These are phyloP conservation scores for Sigmodon hispidus DNA, from an alignment of 2,113 vertebrate genomes.

Conservation along the genomic window DNA sequence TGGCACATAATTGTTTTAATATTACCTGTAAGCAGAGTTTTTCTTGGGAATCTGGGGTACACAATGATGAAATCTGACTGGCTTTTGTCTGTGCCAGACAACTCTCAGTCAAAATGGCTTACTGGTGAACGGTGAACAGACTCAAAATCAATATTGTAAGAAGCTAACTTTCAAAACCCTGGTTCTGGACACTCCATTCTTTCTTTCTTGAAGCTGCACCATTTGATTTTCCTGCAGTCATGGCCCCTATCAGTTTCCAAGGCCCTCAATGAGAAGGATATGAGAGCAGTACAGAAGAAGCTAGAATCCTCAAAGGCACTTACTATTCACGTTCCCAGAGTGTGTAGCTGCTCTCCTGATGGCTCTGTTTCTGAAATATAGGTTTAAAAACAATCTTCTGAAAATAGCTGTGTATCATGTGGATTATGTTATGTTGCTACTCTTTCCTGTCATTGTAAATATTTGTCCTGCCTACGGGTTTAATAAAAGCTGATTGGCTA, in stretches of 20 bases:
- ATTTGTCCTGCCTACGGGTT: too few species aligned
- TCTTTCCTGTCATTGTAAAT: too few species aligned
- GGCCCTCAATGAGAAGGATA: background rate
- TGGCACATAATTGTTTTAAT: constrained; percentile 48
- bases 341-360: background rate
- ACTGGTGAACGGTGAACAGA: background rate
- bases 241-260: background rate
- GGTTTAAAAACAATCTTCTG: constrained; percentile 26
- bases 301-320: background rate
- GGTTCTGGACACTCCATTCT: background rate
- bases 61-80: constrained; percentile 39
- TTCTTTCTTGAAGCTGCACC: background rate
- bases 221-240: background rate
- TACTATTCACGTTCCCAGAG: background rate
- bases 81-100: constrained; percentile 1
- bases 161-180: background rate
- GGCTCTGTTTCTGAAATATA: background rate
- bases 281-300: background rate
- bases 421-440: too few species aligned
- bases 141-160: background rate
- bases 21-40: background rate
- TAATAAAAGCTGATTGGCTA: too few species aligned
- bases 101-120: background rate
- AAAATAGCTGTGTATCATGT: constrained; percentile 6
- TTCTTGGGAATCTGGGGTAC: background rate